Base-by-base conservation (phyloP, 2,113 vertebrate species). In the Pterocles burchelli region DNA sequence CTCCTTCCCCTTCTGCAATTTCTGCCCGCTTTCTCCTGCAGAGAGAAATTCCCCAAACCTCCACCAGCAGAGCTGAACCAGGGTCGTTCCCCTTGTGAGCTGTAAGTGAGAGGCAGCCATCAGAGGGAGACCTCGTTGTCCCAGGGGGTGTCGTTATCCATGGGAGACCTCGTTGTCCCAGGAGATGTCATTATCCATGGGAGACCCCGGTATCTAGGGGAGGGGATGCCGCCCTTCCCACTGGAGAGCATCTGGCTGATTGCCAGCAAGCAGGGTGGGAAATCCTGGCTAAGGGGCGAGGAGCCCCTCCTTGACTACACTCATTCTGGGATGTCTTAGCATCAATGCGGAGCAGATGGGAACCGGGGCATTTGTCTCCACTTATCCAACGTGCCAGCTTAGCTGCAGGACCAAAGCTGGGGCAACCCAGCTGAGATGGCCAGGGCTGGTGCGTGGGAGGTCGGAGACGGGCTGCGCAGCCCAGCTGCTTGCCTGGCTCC, bases 401-500 rank as follows among this genome's bases (percentile, higher is more conserved):
- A 83, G 63, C 80, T 17, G 43, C 3, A 3, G 55, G 29, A 66
- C 88, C 66, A 24, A 57, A 36, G 52, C 85, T 57, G 85, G 57
- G n/a, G 70, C 54, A 76, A 49, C 72, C 76, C 7, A 33, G 72
- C 48, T 2, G 63, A 48, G 85, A 36, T 57, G 72, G 71, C 48
- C 59, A 15, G 61, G 25, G 59, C 48, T 65, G 72, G 45, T 61
- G 85, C 0, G 9, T 74, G 91, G 91, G 94, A 81, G 90, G 73
- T 48, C 1, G 0, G 87, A 16, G 63, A 57, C 8, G 45, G 66
- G 57, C 49, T 46, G 34, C 18, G 1, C 8, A 48, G 48, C 61
- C 62, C 93, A 93, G 57, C 89, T 90, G 91, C 85, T 61, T 20
- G 91, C 75, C 82, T 58, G 68, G 70, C 72, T 92, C 79, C 66